These are phyloP conservation scores for Latrodectus hesperus DNA, from an alignment of 2,888 invertebrate genomes.

Conservation along the genomic window DNA sequence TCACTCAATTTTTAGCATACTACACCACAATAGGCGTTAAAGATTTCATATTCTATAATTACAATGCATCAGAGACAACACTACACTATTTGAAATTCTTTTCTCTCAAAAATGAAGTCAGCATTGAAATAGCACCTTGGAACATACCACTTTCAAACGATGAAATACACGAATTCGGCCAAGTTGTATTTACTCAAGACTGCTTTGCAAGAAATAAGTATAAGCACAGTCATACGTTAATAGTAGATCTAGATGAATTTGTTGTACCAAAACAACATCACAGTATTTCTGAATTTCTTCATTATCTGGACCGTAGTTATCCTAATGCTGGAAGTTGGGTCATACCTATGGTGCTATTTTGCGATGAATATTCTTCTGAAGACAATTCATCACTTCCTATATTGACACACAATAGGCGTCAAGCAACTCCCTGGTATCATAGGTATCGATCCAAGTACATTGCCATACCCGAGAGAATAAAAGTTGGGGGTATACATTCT, in stretches of 20 bases:
- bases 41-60: constrained; percentile 61
- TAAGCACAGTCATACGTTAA: constrained; percentile 44
- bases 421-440: constrained; percentile 56
- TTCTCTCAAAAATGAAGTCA: constrained; percentile 11
- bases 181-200: constrained; percentile 63
- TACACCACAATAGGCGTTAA: constrained; percentile 53
- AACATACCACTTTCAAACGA: constrained; percentile 37
- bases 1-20: constrained; percentile 58
- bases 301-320: constrained; percentile 44
- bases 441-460: constrained; percentile 60
- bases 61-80: constrained; percentile 25
- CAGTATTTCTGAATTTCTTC: constrained; percentile 34
- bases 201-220: constrained; percentile 53
- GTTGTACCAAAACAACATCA: constrained; percentile 56
- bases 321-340: constrained; percentile 55
- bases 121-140: constrained; percentile 45
- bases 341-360: constrained; percentile 62
- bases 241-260: constrained; percentile 67
- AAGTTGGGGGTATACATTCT: constrained; percentile 59
- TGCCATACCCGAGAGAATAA: constrained; percentile 34
- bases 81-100: constrained; percentile 37
- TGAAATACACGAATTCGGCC: constrained; percentile 61
- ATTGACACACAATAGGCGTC: constrained; percentile 34
- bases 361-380: constrained; percentile 49
- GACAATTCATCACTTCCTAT: constrained; percentile 3